Evolutionary conservation across 2,113 vertebrate species (phyloP).

Genomic region (Pteropus alecto): DNA sequence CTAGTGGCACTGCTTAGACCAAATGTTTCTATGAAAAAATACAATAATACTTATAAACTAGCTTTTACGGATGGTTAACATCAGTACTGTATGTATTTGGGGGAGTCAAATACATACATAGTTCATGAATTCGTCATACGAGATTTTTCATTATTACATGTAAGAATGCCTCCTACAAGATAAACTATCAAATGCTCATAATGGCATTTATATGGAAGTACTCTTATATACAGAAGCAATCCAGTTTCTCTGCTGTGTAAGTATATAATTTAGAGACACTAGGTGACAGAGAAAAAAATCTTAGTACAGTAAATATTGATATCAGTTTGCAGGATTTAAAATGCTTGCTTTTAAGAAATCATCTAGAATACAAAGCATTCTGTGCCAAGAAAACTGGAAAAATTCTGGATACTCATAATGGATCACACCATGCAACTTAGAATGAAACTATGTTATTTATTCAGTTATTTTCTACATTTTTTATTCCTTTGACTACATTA

Average conservation of each 20-base stretch:
- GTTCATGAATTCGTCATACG: not conserved
- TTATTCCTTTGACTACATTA: not conserved
- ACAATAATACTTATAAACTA: conserved; percentile 73
- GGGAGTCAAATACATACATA: not conserved
- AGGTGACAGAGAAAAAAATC: conserved; percentile 28
- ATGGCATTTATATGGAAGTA: not conserved
- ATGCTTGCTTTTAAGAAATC: not conserved
- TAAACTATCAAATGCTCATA: not conserved
- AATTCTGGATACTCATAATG: not conserved
- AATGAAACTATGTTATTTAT: not conserved
- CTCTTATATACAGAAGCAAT: not conserved
- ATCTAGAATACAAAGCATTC: not conserved
- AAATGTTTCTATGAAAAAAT: conserved; percentile 67
- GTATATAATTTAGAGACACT: conserved; percentile 53
- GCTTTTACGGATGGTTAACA: conserved; percentile 18
- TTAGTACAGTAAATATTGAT: not conserved
- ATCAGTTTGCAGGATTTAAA: not conserved
- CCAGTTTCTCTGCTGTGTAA: conserved; percentile 9
- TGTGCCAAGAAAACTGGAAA: not conserved
- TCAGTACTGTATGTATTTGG: not conserved
- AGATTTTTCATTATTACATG: not conserved
- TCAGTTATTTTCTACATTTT: not conserved
- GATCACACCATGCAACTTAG: not conserved
- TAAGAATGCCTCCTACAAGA: conserved; percentile 62
- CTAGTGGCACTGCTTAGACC: conserved; percentile 64